Evolutionary conservation across 1,140 invertebrate genomes (phyloP).

Genomic region (Trichogramma pretiosum): DNA sequence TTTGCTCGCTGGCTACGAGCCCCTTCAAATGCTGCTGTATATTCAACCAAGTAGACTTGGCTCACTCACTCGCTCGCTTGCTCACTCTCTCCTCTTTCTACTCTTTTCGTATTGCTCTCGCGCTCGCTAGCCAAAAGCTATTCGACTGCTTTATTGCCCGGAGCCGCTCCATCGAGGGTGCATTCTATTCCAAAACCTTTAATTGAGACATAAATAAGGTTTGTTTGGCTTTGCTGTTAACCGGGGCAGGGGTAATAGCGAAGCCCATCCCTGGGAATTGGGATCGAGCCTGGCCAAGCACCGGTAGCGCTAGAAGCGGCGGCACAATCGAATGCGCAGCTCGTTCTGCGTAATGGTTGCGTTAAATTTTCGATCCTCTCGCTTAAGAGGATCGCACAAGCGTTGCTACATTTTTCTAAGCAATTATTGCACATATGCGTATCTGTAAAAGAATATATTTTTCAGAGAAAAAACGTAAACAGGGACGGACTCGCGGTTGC

Average conservation of each 20-base stretch:
- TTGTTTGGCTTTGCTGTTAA: constrained; percentile 48
- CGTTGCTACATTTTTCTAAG: constrained; percentile 24
- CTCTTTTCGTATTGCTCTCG: constrained; percentile 18
- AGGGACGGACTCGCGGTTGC: no score
- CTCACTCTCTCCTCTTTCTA: constrained; percentile 20
- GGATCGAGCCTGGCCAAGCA: constrained; percentile 44
- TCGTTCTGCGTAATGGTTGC: constrained; percentile 44
- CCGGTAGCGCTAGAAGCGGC: no score
- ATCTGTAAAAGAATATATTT: no score
- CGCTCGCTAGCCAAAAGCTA: constrained; percentile 20
- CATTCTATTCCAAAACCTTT: constrained; percentile 45
- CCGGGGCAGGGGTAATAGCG: no score
- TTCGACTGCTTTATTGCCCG: constrained; percentile 45
- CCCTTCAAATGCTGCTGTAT: no score
- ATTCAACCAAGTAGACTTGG: no score
- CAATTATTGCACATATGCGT: not conserved
- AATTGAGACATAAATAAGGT: constrained; percentile 50
- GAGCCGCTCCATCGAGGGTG: constrained; percentile 45
- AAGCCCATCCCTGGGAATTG: constrained; percentile 44
- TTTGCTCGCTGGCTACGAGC: constrained; percentile 13
- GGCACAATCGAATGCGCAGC: no score
- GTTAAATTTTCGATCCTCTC: constrained; percentile 41
- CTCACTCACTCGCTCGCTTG: constrained; percentile 10
- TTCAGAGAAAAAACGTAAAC: no score
- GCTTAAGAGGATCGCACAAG: constrained; percentile 21